Percentiles rank a stretch among this genome's conserved stretches.
These are phyloP conservation scores for Cariama cristata DNA, from an alignment of 2,113 vertebrate genomes.

Conservation along the genomic window DNA sequence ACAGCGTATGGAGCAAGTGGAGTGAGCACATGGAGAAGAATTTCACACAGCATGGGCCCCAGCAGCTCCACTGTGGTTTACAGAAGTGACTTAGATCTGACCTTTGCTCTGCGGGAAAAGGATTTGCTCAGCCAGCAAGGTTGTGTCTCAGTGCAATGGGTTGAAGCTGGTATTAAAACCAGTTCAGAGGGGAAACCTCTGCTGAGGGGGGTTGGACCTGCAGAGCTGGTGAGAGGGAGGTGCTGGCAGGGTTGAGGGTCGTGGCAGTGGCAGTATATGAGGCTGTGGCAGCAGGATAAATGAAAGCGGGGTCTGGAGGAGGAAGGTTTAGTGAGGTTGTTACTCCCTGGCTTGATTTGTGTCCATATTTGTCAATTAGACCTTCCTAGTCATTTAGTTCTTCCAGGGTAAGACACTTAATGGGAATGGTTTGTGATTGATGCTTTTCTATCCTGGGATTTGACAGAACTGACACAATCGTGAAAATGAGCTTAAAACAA, in stretches of 20 bases:
- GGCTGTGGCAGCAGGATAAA: slow-evolving; percentile 3
- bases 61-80: neutral
- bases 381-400: neutral
- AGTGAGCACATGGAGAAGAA: neutral
- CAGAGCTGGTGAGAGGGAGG: neutral
- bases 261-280: neutral
- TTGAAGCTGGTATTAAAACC: neutral
- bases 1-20: fast-evolving
- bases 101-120: neutral
- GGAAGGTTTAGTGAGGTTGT: neutral
- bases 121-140: neutral
- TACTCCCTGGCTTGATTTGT: neutral
- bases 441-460: neutral
- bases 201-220: neutral
- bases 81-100: neutral
- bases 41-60: fast-evolving
- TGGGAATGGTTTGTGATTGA: neutral
- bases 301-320: neutral
- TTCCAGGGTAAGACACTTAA: neutral
- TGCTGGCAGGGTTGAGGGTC: neutral
- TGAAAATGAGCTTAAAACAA: neutral
- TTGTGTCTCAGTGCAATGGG: fast-evolving
- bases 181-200: neutral
- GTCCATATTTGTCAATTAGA: neutral
- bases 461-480: neutral